Conservation (phyloP, 2,797 vertebrate species). For the Macroramphosus scolopax region DNA sequence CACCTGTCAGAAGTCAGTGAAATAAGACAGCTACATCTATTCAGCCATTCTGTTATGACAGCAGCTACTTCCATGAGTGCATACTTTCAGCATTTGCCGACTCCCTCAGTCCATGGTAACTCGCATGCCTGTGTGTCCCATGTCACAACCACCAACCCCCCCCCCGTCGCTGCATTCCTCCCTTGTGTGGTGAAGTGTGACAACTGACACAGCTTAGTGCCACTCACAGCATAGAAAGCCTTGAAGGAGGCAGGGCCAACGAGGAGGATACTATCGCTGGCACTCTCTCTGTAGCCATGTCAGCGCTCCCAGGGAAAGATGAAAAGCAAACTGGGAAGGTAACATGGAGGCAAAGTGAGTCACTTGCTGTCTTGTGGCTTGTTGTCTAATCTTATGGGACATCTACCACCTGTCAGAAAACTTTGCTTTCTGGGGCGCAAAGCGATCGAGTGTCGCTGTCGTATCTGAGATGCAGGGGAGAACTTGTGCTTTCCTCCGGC, state of each 20-base stretch:
- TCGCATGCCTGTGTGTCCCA: constrained; percentile 54
- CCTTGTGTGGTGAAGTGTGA: constrained; percentile 68
- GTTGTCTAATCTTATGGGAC: constrained; percentile 53
- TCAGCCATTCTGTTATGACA: constrained; percentile 55
- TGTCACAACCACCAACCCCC: constrained; percentile 35
- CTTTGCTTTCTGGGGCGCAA: constrained; percentile 51
- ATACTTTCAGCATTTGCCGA: constrained; percentile 55
- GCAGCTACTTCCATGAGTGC: constrained; percentile 48
- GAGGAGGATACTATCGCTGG: constrained; percentile 44
- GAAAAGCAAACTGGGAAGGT: constrained; percentile 31
- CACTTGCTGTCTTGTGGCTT: constrained; percentile 43
- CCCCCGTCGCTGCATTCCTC: constrained; percentile 47
- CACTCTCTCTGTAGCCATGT: constrained; percentile 32
- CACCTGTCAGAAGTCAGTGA: constrained; percentile 53
- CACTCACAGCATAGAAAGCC: constrained; percentile 62
- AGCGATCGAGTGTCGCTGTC: constrained; percentile 27
- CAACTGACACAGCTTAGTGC: constrained; percentile 71
- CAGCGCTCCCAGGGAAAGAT: constrained; percentile 36
- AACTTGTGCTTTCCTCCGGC: constrained; percentile 10
- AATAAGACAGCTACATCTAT: constrained; percentile 55
- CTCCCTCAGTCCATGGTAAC: constrained; percentile 30
- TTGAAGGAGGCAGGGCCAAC: constrained; percentile 52
- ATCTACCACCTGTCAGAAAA: constrained; percentile 53
- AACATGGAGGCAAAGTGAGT: constrained; percentile 41
- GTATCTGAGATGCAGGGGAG: constrained; percentile 15